A percentile compares a stretch with the other conserved stretches of the same genome.
phyloP scores from a whole-genome alignment of 2,888 invertebrate genomes.

The Hermaeophaga mercurialis region DNA sequence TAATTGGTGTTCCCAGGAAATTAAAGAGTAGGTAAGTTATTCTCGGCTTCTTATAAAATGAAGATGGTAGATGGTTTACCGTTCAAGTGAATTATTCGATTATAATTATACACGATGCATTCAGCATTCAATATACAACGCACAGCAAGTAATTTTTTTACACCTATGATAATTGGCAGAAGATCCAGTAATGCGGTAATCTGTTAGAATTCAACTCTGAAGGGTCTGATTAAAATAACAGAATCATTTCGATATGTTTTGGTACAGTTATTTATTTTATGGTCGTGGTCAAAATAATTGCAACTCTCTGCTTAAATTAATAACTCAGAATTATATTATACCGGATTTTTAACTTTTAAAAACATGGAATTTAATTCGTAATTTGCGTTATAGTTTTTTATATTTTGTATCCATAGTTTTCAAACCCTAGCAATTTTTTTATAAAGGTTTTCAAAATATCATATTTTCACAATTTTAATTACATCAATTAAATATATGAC shows the following conservation, averaged over 20 bases:
- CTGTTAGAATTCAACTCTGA: conserved; percentile 10
- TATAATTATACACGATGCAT: conserved; percentile 21
- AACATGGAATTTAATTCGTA: no score
- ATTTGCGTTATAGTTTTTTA: no score
- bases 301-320: no score
- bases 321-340: no score
- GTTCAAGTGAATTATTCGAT: conserved; percentile 24
- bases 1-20: conserved; percentile 9
- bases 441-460: no score
- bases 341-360: no score
- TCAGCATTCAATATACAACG: conserved; percentile 14
- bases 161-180: conserved; percentile 24
- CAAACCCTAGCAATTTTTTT: no score
- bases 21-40: conserved; percentile 3
- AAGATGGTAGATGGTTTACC: conserved; percentile 14
- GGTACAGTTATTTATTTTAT: conserved; percentile 19
- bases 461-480: no score
- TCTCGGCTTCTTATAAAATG: not conserved
- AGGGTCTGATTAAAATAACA: conserved; percentile 29
- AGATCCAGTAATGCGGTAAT: conserved; percentile 11
- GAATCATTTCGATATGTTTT: conserved; percentile 23
- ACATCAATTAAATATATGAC: no score
- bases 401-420: no score
- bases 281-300: no score
- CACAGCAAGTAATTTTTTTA: conserved; percentile 19